Evolutionary conservation across 2,797 vertebrate species (phyloP).

Genomic region (Onychomys leucogaster): DNA sequence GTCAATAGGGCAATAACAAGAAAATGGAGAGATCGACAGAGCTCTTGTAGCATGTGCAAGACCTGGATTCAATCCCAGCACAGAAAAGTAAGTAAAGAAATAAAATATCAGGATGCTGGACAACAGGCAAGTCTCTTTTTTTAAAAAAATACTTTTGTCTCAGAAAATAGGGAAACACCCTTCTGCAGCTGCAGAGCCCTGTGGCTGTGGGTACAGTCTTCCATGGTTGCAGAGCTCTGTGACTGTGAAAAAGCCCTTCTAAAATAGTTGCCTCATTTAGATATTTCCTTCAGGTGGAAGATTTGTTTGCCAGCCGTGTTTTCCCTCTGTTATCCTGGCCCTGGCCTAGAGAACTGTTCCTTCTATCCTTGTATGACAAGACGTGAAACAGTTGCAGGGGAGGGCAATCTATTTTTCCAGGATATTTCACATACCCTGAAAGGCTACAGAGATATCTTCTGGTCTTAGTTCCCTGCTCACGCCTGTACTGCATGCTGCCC

Average conservation of each 20-base stretch:
- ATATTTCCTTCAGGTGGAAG: constrained; percentile 6
- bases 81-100: no score
- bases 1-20: rapidly evolving
- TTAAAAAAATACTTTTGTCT: neutral
- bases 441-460: neutral
- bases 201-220: neutral
- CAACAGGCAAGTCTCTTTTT: neutral
- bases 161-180: neutral
- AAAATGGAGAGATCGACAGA: neutral
- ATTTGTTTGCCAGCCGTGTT: neutral
- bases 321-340: neutral
- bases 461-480: neutral
- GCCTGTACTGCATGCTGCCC: neutral
- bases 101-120: no score
- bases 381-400: neutral
- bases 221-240: neutral
- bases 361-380: neutral
- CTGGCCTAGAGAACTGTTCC: neutral
- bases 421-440: neutral
- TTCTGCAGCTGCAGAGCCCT: neutral
- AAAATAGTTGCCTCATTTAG: neutral
- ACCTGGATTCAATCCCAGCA: neutral
- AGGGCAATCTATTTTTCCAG: constrained; percentile 6
- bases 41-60: neutral
- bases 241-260: neutral